These are phyloP conservation scores for Pogonophryne albipinna DNA, from an alignment of 2,797 vertebrate genomes.

Conservation along the genomic window DNA sequence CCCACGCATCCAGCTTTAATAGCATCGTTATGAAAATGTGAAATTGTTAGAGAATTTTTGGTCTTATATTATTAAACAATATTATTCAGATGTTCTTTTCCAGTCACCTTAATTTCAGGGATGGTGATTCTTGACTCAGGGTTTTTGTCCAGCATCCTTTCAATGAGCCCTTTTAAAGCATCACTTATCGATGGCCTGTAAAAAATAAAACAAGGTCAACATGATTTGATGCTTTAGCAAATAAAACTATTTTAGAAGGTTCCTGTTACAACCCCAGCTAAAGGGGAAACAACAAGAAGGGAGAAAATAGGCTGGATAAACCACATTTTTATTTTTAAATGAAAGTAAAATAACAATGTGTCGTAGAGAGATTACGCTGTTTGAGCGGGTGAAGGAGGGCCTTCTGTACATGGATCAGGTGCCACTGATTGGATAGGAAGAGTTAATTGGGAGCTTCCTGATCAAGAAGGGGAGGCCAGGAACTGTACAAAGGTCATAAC, in stretches of 20 bases:
- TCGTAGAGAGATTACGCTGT: not conserved
- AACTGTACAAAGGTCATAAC: not conserved
- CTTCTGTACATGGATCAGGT: not conserved
- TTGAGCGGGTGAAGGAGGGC: not conserved
- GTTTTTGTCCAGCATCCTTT: constrained; percentile 93
- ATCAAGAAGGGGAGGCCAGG: not conserved
- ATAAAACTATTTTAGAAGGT: no score
- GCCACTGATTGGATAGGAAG: not conserved
- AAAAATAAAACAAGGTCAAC: not conserved
- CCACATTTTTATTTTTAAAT: not conserved
- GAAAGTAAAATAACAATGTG: not conserved
- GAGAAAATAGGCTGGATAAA: not conserved
- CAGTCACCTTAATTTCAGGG: constrained; percentile 92
- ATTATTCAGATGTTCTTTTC: not conserved
- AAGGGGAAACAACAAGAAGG: not conserved
- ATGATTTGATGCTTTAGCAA: no score
- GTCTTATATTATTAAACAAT: not conserved
- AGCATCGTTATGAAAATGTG: not conserved
- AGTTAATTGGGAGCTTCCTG: not conserved
- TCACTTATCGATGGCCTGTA: constrained; percentile 86
- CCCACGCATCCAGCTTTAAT: constrained; percentile 90
- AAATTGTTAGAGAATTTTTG: not conserved
- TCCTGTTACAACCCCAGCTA: not conserved
- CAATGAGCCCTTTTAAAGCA: constrained; percentile 89
- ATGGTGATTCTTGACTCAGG: constrained; percentile 92